A percentile compares a stretch with the other conserved stretches of the same genome.
phyloP scores from a whole-genome alignment of 2,797 vertebrate species.

The Acipenser ruthenus region DNA sequence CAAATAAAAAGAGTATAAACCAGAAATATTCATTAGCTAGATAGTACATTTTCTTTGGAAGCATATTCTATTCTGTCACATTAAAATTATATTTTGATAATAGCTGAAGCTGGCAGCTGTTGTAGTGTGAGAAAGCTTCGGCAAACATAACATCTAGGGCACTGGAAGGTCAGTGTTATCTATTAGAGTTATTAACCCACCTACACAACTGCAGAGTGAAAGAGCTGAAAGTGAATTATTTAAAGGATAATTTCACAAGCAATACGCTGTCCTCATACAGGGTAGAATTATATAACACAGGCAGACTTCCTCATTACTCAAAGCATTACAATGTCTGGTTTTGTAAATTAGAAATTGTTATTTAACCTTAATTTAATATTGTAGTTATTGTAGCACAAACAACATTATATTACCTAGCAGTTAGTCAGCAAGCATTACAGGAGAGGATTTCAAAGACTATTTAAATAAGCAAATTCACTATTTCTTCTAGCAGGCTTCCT shows the following conservation, averaged over 20 bases:
- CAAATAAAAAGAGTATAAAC: no score
- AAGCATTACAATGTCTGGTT: not conserved
- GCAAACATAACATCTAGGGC: not conserved
- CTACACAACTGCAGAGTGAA: not conserved
- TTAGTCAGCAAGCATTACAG: not conserved
- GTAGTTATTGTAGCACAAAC: not conserved
- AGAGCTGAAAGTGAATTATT: not conserved
- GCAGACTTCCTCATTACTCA: not conserved
- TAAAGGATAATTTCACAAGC: constrained; percentile 4
- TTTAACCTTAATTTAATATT: not conserved
- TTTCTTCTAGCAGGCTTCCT: not conserved
- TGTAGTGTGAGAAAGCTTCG: not conserved
- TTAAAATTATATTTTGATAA: not conserved
- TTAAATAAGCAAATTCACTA: not conserved
- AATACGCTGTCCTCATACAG: not conserved
- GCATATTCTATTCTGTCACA: no score
- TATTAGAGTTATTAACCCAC: constrained; percentile 6
- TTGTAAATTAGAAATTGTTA: not conserved
- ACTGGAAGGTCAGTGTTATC: not conserved
- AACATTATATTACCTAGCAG: not conserved
- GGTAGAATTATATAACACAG: not conserved
- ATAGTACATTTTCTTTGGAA: no score
- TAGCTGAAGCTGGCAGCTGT: not conserved
- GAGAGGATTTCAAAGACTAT: not conserved
- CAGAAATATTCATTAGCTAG: no score